Percentiles rank a stretch among this genome's conserved stretches.
These are phyloP conservation scores for Rallus limicola DNA, from an alignment of 2,113 vertebrate genomes.

Conservation along the genomic window DNA sequence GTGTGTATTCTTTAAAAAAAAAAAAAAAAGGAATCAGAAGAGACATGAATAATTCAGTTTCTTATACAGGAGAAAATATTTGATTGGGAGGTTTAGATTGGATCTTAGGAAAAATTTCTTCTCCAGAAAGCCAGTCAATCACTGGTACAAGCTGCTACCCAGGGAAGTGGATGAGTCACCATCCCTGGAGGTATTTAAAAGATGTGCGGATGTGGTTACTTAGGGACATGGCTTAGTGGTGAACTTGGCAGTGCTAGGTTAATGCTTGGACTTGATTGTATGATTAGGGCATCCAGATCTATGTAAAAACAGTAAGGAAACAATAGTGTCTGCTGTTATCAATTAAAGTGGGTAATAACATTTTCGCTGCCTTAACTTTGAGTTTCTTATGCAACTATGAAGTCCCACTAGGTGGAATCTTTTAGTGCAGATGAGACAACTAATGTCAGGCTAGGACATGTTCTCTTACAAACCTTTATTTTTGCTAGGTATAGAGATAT, in stretches of 20 bases:
- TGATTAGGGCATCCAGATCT: background rate
- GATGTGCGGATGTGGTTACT: too few species aligned
- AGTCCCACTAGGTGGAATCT: background rate
- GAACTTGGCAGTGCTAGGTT: too few species aligned
- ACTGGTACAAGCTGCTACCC: too few species aligned
- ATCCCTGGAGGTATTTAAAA: too few species aligned
- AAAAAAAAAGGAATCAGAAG: background rate
- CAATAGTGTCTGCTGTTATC: background rate
- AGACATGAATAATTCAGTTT: background rate
- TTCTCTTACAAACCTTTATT: background rate
- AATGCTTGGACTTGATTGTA: too few species aligned
- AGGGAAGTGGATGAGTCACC: too few species aligned
- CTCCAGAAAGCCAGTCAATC: too few species aligned
- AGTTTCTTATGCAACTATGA: background rate
- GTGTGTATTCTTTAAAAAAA: background rate
- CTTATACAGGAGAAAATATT: background rate
- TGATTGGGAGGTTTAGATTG: too few species aligned
- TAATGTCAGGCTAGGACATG: background rate
- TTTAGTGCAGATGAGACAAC: background rate
- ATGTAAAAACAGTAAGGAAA: background rate
- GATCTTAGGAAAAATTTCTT: too few species aligned
- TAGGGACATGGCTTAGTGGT: too few species aligned
- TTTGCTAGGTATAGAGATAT: background rate
- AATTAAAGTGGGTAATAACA: background rate
- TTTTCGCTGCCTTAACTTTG: background rate